Percentiles rank a stretch among this genome's conserved stretches.
Evolutionary conservation across 2,888 invertebrate species (phyloP).

Genomic region (Clostera curtula): DNA sequence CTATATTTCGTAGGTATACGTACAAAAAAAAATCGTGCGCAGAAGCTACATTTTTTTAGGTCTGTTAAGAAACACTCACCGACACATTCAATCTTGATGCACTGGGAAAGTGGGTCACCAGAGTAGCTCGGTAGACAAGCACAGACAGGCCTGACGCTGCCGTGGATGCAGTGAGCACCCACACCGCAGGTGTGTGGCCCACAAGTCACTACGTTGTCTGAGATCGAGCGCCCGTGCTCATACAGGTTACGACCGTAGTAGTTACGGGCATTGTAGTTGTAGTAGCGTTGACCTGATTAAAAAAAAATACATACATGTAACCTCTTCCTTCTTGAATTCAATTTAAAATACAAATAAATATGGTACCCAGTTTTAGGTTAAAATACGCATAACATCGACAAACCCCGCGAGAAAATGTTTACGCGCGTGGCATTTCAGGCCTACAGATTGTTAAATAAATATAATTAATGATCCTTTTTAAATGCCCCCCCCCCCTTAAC

Average conservation of each 20-base stretch:
- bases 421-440: too few species aligned
- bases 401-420: too few species aligned
- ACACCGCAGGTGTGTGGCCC: constrained; percentile 79
- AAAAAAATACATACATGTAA: not conserved
- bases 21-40: too few species aligned
- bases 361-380: too few species aligned
- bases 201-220: constrained; percentile 65
- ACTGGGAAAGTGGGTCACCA: constrained; percentile 85
- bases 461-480: too few species aligned
- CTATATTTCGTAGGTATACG: too few species aligned
- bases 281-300: constrained; percentile 52
- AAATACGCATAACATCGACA: too few species aligned
- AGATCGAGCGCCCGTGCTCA: constrained; percentile 61
- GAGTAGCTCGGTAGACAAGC: constrained; percentile 86
- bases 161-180: constrained; percentile 79
- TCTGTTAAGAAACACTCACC: constrained; percentile 66
- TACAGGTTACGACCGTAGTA: constrained; percentile 53
- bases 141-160: constrained; percentile 85
- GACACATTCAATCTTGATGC: constrained; percentile 83
- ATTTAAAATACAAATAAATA: too few species aligned
- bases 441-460: too few species aligned
- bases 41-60: too few species aligned
- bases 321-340: too few species aligned
- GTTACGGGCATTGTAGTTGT: constrained; percentile 44
- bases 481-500: too few species aligned